Evolutionary conservation across 2,113 vertebrate genomes (phyloP).

Genomic region (Megalops atlanticus): DNA sequence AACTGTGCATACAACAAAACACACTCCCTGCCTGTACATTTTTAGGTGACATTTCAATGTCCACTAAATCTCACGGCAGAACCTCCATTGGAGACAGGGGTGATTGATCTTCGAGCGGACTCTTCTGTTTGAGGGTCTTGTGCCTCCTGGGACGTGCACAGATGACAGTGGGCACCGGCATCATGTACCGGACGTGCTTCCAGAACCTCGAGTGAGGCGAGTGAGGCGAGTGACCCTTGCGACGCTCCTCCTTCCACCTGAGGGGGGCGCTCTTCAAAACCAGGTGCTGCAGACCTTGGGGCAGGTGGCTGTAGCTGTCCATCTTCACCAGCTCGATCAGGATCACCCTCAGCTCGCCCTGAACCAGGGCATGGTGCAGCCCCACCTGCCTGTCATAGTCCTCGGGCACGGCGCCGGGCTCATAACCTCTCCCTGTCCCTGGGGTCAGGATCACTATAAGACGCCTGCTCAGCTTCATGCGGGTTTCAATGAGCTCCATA

Average conservation of each 20-base stretch:
- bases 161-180: slow-evolving; percentile 65
- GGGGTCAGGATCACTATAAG: slow-evolving; percentile 66
- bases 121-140: not conserved
- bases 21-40: too few relatives aligned
- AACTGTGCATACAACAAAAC: too few relatives aligned
- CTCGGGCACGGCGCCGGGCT: slow-evolving; percentile 11
- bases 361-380: slow-evolving; percentile 72
- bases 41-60: too few relatives aligned
- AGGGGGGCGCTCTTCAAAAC: slow-evolving; percentile 72
- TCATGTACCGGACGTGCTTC: slow-evolving; percentile 83
- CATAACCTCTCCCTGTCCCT: not conserved
- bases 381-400: slow-evolving; percentile 60
- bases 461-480: slow-evolving; percentile 64
- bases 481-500: slow-evolving; percentile 54
- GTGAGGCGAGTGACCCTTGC: slow-evolving; percentile 32
- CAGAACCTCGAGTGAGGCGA: slow-evolving; percentile 75
- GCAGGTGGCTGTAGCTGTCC: slow-evolving; percentile 64
- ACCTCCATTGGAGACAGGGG: not conserved
- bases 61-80: not conserved
- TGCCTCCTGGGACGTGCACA: too few relatives aligned
- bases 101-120: not conserved
- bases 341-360: slow-evolving; percentile 76
- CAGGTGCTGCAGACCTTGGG: slow-evolving; percentile 75
- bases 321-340: slow-evolving; percentile 78
- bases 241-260: slow-evolving; percentile 62